Percentiles rank a stretch among this genome's conserved stretches.
These are phyloP conservation scores for Brachyopa scutellaris DNA, from an alignment of 2,888 invertebrate genomes.

Conservation along the genomic window DNA sequence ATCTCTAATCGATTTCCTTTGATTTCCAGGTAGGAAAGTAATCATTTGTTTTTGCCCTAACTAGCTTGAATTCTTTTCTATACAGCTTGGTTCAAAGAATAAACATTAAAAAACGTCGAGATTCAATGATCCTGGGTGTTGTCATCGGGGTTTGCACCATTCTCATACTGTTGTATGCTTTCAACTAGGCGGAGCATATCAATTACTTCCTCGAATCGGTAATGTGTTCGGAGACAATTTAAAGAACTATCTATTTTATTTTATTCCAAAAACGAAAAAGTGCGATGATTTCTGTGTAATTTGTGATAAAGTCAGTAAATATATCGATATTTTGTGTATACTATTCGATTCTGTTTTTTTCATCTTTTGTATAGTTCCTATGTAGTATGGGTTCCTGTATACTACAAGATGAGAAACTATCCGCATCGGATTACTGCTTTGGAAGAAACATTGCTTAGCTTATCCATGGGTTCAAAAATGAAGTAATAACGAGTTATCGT, in stretches of 20 bases:
- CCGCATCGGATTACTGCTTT: too few relatives aligned
- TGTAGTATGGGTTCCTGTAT: too few relatives aligned
- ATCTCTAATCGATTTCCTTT: slow-evolving; percentile 93
- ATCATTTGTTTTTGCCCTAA: background rate
- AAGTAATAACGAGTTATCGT: too few relatives aligned
- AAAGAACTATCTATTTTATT: slow-evolving; percentile 54
- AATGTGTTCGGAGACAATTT: slow-evolving; percentile 60
- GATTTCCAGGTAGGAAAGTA: slow-evolving; percentile 83
- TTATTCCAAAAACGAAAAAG: slow-evolving; percentile 51
- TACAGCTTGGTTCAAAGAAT: slow-evolving; percentile 93
- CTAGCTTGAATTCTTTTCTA: too few relatives aligned
- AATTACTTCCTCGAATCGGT: background rate
- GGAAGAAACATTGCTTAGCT: too few relatives aligned
- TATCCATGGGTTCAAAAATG: too few relatives aligned
- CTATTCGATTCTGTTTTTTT: background rate
- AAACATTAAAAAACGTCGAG: slow-evolving; percentile 95
- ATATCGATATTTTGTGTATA: slow-evolving; percentile 55
- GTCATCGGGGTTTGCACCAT: slow-evolving; percentile 95
- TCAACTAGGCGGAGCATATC: slow-evolving; percentile 83
- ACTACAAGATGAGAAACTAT: too few relatives aligned
- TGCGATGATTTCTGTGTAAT: slow-evolving; percentile 58
- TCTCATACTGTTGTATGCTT: slow-evolving; percentile 90
- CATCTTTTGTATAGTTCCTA: too few relatives aligned
- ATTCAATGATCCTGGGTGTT: slow-evolving; percentile 94
- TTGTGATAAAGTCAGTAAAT: slow-evolving; percentile 70